phyloP scores from a whole-genome alignment of 1,140 invertebrate genomes.

The Lasaia peninsularis region DNA sequence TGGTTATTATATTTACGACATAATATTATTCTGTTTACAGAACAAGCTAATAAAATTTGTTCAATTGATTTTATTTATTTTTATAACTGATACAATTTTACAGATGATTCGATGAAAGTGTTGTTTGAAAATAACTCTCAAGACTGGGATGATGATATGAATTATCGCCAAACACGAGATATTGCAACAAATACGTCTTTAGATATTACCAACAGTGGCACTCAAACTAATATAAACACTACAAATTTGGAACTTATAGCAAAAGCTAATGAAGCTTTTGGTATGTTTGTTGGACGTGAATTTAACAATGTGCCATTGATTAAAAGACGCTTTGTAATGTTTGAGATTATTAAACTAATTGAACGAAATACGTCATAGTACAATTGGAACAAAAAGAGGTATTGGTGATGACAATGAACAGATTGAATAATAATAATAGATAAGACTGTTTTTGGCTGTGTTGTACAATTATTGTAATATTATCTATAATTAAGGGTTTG shows the following conservation, averaged over 20 bases:
- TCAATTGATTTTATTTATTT: neutral
- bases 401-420: neutral
- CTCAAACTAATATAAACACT: neutral
- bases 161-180: neutral
- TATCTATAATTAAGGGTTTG: neutral
- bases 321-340: neutral
- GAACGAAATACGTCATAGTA: neutral
- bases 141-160: neutral
- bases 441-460: too few species aligned
- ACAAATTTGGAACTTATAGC: neutral
- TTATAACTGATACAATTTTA: neutral
- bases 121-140: neutral
- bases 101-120: neutral
- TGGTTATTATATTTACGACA: too few species aligned
- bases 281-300: neutral
- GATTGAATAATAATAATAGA: neutral
- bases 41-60: neutral
- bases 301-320: neutral
- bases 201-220: neutral
- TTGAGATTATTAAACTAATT: neutral
- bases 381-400: neutral
- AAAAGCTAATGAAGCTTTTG: neutral
- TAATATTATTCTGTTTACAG: neutral
- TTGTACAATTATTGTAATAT: neutral
- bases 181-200: neutral